Percentiles rank a stretch among this genome's conserved stretches.
Conservation (phyloP, 2,113 vertebrate species). For the Podarcis raffonei region DNA sequence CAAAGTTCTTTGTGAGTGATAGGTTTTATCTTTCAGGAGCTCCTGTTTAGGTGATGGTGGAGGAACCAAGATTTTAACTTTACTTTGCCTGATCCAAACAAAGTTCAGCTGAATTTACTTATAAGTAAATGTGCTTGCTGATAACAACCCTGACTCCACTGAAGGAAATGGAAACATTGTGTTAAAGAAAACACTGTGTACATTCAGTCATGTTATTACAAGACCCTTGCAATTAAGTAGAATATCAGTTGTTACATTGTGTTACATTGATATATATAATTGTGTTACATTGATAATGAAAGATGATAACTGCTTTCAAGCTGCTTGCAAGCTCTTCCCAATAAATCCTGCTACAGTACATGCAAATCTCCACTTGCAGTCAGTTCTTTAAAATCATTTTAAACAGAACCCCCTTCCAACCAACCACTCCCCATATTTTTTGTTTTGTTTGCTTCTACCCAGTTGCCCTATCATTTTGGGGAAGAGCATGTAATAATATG, state of each 20-base stretch:
- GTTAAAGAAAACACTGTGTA: neutral
- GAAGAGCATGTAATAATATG: neutral
- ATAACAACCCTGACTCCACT: neutral
- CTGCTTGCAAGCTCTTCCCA: conserved; percentile 43
- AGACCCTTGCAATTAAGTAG: neutral
- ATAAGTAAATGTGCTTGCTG: neutral
- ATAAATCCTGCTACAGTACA: conserved; percentile 45
- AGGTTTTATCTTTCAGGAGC: neutral
- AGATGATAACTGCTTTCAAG: conserved; percentile 25
- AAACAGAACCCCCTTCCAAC: conserved; percentile 50
- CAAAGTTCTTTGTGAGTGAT: neutral
- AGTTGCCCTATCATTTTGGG: conserved; percentile 5
- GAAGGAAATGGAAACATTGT: neutral
- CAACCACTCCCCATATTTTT: conserved; percentile 43
- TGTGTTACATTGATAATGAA: conserved; percentile 39
- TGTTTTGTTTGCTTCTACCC: neutral
- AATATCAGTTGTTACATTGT: neutral
- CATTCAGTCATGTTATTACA: neutral
- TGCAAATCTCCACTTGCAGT: conserved; percentile 53
- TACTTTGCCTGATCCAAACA: neutral
- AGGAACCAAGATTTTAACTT: neutral
- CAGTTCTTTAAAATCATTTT: conserved; percentile 15
- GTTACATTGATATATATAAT: neutral
- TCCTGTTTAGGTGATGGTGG: neutral
- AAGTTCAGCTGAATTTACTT: neutral